A percentile compares a stretch with the other conserved stretches of the same genome.
Evolutionary conservation across 2,888 invertebrate species (phyloP).

Genomic region (Augiades crinisus): DNA sequence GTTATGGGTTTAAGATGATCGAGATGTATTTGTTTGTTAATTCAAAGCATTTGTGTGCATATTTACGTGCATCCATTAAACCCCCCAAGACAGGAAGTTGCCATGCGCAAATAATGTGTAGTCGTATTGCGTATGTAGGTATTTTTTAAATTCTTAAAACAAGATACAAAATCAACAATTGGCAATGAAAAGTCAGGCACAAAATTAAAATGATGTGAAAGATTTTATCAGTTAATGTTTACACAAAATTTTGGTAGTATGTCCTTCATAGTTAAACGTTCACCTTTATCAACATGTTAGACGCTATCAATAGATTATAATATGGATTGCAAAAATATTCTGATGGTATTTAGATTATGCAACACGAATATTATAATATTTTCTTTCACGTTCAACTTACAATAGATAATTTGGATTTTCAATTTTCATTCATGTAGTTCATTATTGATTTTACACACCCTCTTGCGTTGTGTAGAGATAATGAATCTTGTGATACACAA

Average conservation of each 20-base stretch:
- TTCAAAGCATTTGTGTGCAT: no score
- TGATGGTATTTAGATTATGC: neutral
- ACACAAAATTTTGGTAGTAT: neutral
- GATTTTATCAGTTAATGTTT: neutral
- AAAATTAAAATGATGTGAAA: neutral
- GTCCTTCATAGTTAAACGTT: constrained; percentile 1
- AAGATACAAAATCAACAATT: neutral
- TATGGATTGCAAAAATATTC: neutral
- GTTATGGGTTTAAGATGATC: no score
- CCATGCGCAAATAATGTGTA: no score
- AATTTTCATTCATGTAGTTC: constrained; percentile 34
- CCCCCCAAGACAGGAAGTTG: no score
- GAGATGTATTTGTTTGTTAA: no score
- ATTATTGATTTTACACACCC: constrained; percentile 40
- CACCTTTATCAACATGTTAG: neutral
- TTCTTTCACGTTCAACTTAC: neutral
- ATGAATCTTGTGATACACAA: constrained; percentile 76
- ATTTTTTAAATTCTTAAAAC: no score
- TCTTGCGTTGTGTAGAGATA: constrained; percentile 55
- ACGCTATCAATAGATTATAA: neutral
- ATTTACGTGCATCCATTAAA: no score
- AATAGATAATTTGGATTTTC: neutral
- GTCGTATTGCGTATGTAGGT: no score
- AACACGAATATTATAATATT: neutral
- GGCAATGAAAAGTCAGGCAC: neutral